These are phyloP conservation scores for Noturus placidus DNA, from an alignment of 2,113 vertebrate genomes.

Conservation along the genomic window DNA sequence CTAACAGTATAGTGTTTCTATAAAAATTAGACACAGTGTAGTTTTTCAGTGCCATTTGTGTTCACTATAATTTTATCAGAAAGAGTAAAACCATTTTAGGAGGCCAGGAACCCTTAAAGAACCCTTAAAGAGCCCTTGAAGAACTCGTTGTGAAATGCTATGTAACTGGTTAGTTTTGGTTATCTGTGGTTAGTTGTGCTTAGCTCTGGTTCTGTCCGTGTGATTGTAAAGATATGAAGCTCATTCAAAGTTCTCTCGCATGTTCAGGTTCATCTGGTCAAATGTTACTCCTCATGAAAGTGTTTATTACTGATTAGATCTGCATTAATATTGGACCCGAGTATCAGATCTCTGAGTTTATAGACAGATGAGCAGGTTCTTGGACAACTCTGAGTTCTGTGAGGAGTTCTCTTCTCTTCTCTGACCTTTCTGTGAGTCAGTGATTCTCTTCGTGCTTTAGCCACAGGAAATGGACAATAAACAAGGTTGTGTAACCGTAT, in stretches of 20 bases:
- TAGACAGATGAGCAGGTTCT: not conserved
- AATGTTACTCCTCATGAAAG: not conserved
- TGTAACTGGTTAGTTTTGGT: not conserved
- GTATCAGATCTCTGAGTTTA: not conserved
- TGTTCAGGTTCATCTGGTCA: not conserved
- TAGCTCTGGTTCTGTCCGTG: not conserved
- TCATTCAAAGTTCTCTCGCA: not conserved
- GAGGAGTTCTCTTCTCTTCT: not conserved
- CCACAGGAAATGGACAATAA: constrained; percentile 74
- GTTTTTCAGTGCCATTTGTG: too few species aligned
- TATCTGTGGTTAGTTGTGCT: not conserved
- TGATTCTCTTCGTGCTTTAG: constrained; percentile 66
- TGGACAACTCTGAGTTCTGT: not conserved
- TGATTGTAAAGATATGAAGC: not conserved
- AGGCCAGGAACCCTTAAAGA: too few species aligned
- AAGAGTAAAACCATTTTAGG: too few species aligned
- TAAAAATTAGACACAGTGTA: too few species aligned
- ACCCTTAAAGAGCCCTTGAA: too few species aligned
- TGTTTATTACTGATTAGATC: not conserved
- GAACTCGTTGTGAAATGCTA: not conserved
- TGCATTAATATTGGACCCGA: not conserved
- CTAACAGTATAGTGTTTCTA: too few species aligned
- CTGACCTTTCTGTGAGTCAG: constrained; percentile 63
- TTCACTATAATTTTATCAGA: too few species aligned
- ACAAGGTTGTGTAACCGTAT: constrained; percentile 69